Evolutionary conservation across 2,797 vertebrate genomes (phyloP).

Genomic region (Poecilia wingei): DNA sequence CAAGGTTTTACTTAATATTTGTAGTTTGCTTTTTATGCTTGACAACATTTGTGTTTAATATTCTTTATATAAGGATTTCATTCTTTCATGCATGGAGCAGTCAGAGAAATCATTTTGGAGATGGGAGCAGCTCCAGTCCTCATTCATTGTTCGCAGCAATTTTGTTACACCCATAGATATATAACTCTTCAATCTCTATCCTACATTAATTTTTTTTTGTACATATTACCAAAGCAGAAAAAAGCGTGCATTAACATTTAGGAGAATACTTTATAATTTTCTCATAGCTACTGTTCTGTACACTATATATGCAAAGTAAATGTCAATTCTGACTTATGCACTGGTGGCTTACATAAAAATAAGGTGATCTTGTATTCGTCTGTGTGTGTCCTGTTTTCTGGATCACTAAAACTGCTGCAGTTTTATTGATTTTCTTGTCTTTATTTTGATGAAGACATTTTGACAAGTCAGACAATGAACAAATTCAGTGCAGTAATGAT

Average conservation of each 20-base stretch:
- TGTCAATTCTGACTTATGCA: background rate
- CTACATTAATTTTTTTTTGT: background rate
- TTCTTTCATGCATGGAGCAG: background rate
- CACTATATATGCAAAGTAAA: background rate
- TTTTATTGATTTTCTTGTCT: slow-evolving; percentile 7
- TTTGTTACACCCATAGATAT: background rate
- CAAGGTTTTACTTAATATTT: background rate
- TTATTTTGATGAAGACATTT: background rate
- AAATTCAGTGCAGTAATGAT: slow-evolving; percentile 6
- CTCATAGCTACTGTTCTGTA: background rate
- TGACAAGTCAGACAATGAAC: slow-evolving; percentile 4
- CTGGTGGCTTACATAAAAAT: background rate
- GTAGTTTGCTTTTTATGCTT: background rate
- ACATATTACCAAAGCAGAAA: background rate
- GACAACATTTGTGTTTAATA: background rate
- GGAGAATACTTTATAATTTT: background rate
- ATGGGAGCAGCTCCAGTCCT: background rate
- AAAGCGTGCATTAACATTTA: background rate
- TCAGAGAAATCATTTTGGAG: background rate
- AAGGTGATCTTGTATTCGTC: background rate
- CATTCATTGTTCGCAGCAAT: background rate
- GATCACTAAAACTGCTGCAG: background rate
- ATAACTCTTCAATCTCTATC: background rate
- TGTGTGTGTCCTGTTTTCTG: background rate
- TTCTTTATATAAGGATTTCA: background rate